These are phyloP conservation scores for Eristalinus sepulchralis DNA, from an alignment of 2,888 invertebrate species.

Conservation along the genomic window DNA sequence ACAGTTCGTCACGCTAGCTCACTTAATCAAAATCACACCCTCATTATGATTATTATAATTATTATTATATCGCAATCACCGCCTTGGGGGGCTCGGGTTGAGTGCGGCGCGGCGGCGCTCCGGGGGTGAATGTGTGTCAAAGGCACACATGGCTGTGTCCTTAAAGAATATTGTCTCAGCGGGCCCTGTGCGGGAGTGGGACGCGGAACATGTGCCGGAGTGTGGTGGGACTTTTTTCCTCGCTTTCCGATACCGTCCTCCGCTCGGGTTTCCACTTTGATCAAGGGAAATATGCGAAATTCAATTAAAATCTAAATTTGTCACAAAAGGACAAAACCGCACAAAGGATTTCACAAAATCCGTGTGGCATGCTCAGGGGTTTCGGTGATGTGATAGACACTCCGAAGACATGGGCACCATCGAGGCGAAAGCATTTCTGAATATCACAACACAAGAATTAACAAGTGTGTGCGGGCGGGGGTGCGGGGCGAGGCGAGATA, in stretches of 20 bases:
- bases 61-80: slow-evolving; percentile 37
- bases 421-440: slow-evolving; percentile 62
- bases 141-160: neutral
- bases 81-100: neutral
- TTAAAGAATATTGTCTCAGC: slow-evolving; percentile 34
- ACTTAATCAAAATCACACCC: slow-evolving; percentile 56
- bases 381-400: slow-evolving; percentile 49
- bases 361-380: slow-evolving; percentile 65
- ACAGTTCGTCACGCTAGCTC: slow-evolving; percentile 54
- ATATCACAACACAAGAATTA: slow-evolving; percentile 59
- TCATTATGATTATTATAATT: slow-evolving; percentile 48
- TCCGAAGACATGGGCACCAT: slow-evolving; percentile 54
- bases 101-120: neutral
- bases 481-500: slow-evolving; percentile 25
- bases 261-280: slow-evolving; percentile 58
- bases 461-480: slow-evolving; percentile 25
- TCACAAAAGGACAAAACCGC: slow-evolving; percentile 70
- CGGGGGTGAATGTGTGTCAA: neutral
- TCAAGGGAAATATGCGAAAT: slow-evolving; percentile 71
- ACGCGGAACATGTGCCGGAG: neutral
- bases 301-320: slow-evolving; percentile 72
- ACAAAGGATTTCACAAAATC: slow-evolving; percentile 67
- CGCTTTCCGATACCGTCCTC: slow-evolving; percentile 49
- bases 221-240: slow-evolving; percentile 12
- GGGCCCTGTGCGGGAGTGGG: neutral